Evolutionary conservation across 2,113 vertebrate species (phyloP), one percentile per base, ranked within the genome.

Genomic region (Nyctereutes procyonoides): DNA sequence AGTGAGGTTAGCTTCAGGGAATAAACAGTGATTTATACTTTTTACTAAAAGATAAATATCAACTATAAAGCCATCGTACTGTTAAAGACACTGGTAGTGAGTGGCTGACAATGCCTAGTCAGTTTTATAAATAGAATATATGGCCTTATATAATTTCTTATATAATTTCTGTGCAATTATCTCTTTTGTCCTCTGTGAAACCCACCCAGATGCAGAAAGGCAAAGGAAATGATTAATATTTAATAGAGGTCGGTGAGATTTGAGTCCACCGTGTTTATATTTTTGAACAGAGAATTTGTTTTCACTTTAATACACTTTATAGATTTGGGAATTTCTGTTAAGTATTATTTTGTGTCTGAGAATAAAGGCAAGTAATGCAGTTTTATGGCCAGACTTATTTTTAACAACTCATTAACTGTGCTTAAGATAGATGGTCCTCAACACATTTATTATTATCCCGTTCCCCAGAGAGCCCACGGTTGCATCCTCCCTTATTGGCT

Each of bases 1-100:
- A 87, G 22, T 95, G 80, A 96, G 84, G 96, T 98, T 97, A 97
- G 87, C 83, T 93, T 97, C 15, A 89, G 69, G 89, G 60, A 93
- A 63, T 95, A 83, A 96, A 88, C 28, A 81, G 32, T 86, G n/a
- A 96, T 88, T 93, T 79, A 82, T 96, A 83, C 96, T 98, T 98
- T 98, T 97, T 97, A 98, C 97, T 96, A 96, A 96, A 97, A 97
- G 89, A 88, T 96, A 96, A 97, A 55, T 90, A 97, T 96, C 88
- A 86, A 77, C 88, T 81, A 58, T 91, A 71, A 97, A 94, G 96
- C 96, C 90, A 81, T 92, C 35, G 74, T 26, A 83, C 86, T 81
- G 93, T 97, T 97, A 98, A 98, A 97, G 76, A 85, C 93, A 97
- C 92, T 96, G 87, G 28, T 71, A 84, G 71, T 88, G 67, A 91